These are phyloP conservation scores for Agrypnus murinus DNA, from an alignment of 2,888 invertebrate species.

Conservation along the genomic window DNA sequence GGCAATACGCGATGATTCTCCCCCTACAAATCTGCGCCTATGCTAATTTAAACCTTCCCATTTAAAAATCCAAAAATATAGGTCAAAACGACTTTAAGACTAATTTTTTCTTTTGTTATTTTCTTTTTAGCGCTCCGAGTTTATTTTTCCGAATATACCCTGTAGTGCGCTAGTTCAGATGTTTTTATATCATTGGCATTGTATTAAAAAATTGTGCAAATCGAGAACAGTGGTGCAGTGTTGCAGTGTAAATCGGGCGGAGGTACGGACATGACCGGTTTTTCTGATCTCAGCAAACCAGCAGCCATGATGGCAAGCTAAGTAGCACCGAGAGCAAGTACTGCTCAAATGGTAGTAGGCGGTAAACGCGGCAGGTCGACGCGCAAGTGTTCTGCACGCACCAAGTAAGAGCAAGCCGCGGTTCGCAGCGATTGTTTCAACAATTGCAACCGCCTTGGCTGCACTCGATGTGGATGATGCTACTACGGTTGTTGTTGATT, in stretches of 20 bases:
- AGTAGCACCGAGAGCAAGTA: slow-evolving; percentile 60
- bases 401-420: slow-evolving; percentile 61
- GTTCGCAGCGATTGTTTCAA: slow-evolving; percentile 65
- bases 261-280: slow-evolving; percentile 61
- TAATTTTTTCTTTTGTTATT: too few relatives aligned
- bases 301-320: slow-evolving; percentile 68
- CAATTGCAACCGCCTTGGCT: slow-evolving; percentile 66
- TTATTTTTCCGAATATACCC: slow-evolving; percentile 26
- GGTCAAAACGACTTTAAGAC: too few relatives aligned
- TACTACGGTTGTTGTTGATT: slow-evolving; percentile 52
- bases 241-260: slow-evolving; percentile 64
- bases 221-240: slow-evolving; percentile 59
- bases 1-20: too few relatives aligned
- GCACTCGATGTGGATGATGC: slow-evolving; percentile 41
- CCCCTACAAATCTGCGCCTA: too few relatives aligned
- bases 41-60: too few relatives aligned
- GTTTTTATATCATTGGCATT: slow-evolving; percentile 5
- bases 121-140: too few relatives aligned
- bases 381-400: slow-evolving; percentile 69
- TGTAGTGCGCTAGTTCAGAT: too few relatives aligned
- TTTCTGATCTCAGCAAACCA: slow-evolving; percentile 61
- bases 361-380: slow-evolving; percentile 69
- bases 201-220: slow-evolving; percentile 39
- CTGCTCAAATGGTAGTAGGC: slow-evolving; percentile 70
- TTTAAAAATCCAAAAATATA: too few relatives aligned